Evolutionary conservation across 2,888 invertebrate genomes (phyloP), one percentile per base, ranked within the genome.

Genomic region (Synergus itoensis): DNA sequence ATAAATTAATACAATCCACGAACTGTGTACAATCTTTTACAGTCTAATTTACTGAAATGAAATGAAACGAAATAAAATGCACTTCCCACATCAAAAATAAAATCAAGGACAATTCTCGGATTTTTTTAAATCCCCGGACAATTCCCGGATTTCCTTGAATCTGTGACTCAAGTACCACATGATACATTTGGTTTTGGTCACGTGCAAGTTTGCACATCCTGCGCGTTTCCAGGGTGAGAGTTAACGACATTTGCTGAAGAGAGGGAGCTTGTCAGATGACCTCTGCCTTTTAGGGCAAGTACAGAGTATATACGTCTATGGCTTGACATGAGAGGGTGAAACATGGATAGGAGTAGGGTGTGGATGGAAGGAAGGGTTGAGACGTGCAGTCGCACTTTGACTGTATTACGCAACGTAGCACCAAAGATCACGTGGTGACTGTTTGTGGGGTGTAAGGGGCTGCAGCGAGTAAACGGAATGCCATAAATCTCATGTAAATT

Each of bases 401-500:
- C n/a, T 40, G 18, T 73, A 83, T 81, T 83, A 76, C 79, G 82
- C 81, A 83, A 82, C 77, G 80, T 77, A 81, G 80, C 75, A 78
- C 43, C 69, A 48, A 75, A 77, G 73, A 36, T 43, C 69, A 77
- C 64, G 79, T 77, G 76, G 78, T 78, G 78, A 79, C 73, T 76
- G 53, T 67, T 79, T 18, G 81, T 76, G 73, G 65, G 64, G 67
- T 43, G 69, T 57, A 36, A 73, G 80, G 83, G 77, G 53, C 76
- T 78, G 80, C 79, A 77, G 79, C 80, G 77, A 78, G 86, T 88
- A 89, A 88, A 89, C 88, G 89, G 89, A 89, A 90, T 90, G 88
- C 90, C 87, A 91, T 91, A 91, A 91, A 91, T 91, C 90, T 91
- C 89, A 91, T 91, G 91, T 90, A 91, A 91, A 91, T 91, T 91